A percentile compares a stretch with the other conserved stretches of the same genome.
phyloP scores from a whole-genome alignment of 2,888 invertebrate species.

The Athrips mouffetella region DNA sequence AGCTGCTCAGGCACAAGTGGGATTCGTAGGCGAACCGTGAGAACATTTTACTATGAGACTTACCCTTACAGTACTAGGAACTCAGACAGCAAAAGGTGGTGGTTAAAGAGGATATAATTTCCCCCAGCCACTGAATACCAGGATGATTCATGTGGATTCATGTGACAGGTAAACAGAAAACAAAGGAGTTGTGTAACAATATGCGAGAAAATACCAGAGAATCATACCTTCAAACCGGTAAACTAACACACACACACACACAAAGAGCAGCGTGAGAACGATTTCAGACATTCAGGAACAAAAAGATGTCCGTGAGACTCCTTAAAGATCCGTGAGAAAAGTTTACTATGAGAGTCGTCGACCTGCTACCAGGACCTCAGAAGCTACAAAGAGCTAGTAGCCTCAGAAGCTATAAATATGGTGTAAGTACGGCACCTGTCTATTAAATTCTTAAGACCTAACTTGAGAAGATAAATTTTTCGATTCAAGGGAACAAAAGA shows the following conservation, averaged over 20 bases:
- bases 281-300: background rate
- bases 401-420: too few relatives aligned
- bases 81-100: background rate
- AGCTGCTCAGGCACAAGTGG: slow-evolving; percentile 6
- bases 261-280: slow-evolving; percentile 5
- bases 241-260: background rate
- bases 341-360: slow-evolving; percentile 24
- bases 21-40: slow-evolving; percentile 11
- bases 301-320: slow-evolving; percentile 17
- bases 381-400: slow-evolving; percentile 2
- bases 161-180: background rate
- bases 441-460: background rate
- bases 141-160: too few relatives aligned
- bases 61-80: slow-evolving; percentile 8
- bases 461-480: background rate
- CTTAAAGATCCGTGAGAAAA: slow-evolving; percentile 27
- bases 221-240: background rate
- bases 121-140: background rate
- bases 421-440: too few relatives aligned
- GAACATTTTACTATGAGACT: slow-evolving; percentile 12
- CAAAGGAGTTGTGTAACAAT: slow-evolving; percentile 1
- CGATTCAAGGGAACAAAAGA: slow-evolving; percentile 28
- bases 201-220: slow-evolving; percentile 1
- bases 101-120: background rate
- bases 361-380: slow-evolving; percentile 23